Conservation (phyloP, 2,797 vertebrate genomes). For the Miichthys miiuy region DNA sequence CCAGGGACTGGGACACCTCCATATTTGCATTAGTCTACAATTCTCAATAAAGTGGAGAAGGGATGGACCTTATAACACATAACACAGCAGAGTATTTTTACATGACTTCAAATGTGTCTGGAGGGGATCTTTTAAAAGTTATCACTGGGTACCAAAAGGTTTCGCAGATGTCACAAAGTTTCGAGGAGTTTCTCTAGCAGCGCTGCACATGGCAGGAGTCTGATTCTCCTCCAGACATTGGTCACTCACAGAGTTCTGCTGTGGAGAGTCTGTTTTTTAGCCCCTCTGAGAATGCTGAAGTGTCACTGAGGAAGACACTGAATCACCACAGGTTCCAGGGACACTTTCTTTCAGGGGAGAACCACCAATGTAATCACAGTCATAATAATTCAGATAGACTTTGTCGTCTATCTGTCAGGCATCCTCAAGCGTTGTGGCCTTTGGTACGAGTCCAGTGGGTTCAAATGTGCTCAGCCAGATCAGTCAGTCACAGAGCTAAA, state of each 20-base stretch:
- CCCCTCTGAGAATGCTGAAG: constrained; percentile 26
- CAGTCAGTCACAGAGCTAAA: constrained; percentile 10
- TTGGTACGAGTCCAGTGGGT: constrained; percentile 41
- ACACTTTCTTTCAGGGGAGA: constrained; percentile 21
- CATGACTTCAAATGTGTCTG: constrained; percentile 15
- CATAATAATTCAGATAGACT: constrained; percentile 16
- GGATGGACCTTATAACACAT: not conserved
- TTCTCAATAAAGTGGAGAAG: not conserved
- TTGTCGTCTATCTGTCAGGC: not conserved
- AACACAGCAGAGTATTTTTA: constrained; percentile 4
- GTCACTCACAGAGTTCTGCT: constrained; percentile 27
- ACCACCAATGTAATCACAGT: constrained; percentile 11
- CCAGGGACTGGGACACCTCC: not conserved
- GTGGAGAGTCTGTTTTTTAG: constrained; percentile 24
- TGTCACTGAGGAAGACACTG: constrained; percentile 62
- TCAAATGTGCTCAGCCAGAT: constrained; percentile 39
- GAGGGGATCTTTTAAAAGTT: constrained; percentile 18
- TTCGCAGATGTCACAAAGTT: constrained; percentile 36
- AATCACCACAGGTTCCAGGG: constrained; percentile 26
- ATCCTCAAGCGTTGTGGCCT: constrained; percentile 34
- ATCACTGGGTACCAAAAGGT: constrained; percentile 23
- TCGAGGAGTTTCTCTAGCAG: constrained; percentile 61
- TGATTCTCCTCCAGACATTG: constrained; percentile 14
- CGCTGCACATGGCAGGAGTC: constrained; percentile 47
- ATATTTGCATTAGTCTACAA: constrained; percentile 19